Evolutionary conservation across 2,888 invertebrate species (phyloP).

Genomic region (Pseudococcus viburni): DNA sequence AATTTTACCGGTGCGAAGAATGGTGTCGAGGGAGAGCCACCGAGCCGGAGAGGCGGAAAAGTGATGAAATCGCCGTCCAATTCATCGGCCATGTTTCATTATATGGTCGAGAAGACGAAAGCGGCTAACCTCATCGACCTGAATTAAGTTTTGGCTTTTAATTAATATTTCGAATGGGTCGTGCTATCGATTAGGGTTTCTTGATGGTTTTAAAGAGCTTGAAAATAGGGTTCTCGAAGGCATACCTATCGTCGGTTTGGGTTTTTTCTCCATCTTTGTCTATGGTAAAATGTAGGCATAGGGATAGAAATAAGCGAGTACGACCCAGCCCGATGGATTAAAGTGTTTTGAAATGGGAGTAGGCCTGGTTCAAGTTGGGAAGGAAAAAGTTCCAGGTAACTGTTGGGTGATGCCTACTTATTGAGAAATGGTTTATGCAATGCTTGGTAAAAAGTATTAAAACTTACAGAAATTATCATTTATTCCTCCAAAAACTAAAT

Average conservation of each 20-base stretch:
- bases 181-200: not conserved
- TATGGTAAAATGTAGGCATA: too few species aligned
- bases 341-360: too few species aligned
- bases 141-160: conserved; percentile 42
- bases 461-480: too few species aligned
- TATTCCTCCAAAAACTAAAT: too few species aligned
- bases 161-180: conserved; percentile 42
- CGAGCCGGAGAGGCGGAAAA: not conserved
- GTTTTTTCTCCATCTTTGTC: too few species aligned
- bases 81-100: conserved; percentile 50
- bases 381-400: too few species aligned
- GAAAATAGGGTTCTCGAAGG: conserved; percentile 11
- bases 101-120: conserved; percentile 37
- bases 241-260: not conserved
- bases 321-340: too few species aligned
- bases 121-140: conserved; percentile 28
- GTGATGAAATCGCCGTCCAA: conserved; percentile 40
- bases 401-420: too few species aligned
- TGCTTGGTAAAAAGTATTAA: too few species aligned
- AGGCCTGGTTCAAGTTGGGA: too few species aligned
- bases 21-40: not conserved
- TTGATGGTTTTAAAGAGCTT: conserved; percentile 6
- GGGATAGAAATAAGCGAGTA: too few species aligned
- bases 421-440: too few species aligned
- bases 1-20: not conserved